Evolutionary conservation across 1,140 invertebrate species (phyloP), one percentile per base, ranked within the genome.

Genomic region (Drosophila takahashii): DNA sequence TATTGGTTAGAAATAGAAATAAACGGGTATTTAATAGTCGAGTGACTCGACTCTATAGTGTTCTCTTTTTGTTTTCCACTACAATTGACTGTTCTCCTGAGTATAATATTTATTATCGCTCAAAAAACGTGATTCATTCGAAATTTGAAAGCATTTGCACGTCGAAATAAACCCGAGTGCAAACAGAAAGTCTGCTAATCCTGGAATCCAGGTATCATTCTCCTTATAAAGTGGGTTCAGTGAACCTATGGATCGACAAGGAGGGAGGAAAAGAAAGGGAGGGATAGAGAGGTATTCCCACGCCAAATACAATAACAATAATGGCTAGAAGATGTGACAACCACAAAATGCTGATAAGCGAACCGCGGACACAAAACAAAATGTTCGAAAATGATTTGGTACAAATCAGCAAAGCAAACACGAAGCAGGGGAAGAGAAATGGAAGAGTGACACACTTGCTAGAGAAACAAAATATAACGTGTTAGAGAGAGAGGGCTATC

Each of bases 321-420:
- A 58, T 51, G 42, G 54, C 29, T 32, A 18, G 27, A 27, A 53
- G 73, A 77, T 67, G 62, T 77, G 73, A 77, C 62, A 74, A 72
- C 15, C 53, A 76, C 60, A 51, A 58, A 57, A 48, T 45, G 48
- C 72, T 67, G 74, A 77, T 77, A 77, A 77, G 47, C 61, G 37
- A 51, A n/a, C 16, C 53, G 32, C 45, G 48, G 13, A 62, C 64
- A 42, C 54, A 65, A 59, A 75, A 73, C 29, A 48, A 73, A 62
- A 56, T 74, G 79, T 79, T 75, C 10, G 27, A 71, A 76, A 80
- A 67, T 57, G 29, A 81, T 76, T 79, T 81, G 83, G 84, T 76
- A 80, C 74, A 85, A 85, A 87, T 81, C 62, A 48, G 78, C 65
- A 83, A 61, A 64, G 65, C 70, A 86, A 86, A 86, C 61, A 86